Conservation (phyloP, 2,888 invertebrate species). For the Laothoe populi region DNA sequence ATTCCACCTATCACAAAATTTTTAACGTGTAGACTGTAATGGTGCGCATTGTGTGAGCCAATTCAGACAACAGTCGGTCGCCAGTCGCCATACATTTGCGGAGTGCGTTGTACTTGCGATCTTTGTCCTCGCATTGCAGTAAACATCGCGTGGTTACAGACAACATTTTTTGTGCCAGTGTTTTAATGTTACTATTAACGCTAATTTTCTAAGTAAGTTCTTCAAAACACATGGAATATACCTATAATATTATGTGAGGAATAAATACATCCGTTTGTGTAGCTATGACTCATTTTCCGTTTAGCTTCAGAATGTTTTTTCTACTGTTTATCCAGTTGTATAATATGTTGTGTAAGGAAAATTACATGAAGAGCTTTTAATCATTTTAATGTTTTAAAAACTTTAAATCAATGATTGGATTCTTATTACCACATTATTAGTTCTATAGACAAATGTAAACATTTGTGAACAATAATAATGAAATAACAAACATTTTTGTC, state of each 20-base stretch:
- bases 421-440: too few species aligned
- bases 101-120: slow-evolving; percentile 39
- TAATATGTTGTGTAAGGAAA: slow-evolving; percentile 29
- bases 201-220: slow-evolving; percentile 11
- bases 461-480: too few species aligned
- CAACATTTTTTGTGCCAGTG: slow-evolving; percentile 7
- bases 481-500: too few species aligned
- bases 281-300: slow-evolving; percentile 29
- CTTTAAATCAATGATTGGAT: too few species aligned
- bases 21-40: slow-evolving; percentile 29
- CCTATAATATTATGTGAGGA: slow-evolving; percentile 24
- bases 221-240: slow-evolving; percentile 1
- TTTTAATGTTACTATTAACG: background rate
- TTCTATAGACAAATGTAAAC: too few species aligned
- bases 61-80: slow-evolving; percentile 35
- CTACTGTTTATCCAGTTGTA: slow-evolving; percentile 6
- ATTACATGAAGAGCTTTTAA: background rate
- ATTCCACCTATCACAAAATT: slow-evolving; percentile 61
- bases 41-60: slow-evolving; percentile 23
- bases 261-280: slow-evolving; percentile 14
- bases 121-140: slow-evolving; percentile 41
- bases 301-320: slow-evolving; percentile 1
- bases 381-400: too few species aligned
- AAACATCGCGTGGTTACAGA: background rate
- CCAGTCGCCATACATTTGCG: slow-evolving; percentile 29